These are phyloP conservation scores for Drosophila ohnishii DNA, from an alignment of 1,140 invertebrate species.

Conservation along the genomic window DNA sequence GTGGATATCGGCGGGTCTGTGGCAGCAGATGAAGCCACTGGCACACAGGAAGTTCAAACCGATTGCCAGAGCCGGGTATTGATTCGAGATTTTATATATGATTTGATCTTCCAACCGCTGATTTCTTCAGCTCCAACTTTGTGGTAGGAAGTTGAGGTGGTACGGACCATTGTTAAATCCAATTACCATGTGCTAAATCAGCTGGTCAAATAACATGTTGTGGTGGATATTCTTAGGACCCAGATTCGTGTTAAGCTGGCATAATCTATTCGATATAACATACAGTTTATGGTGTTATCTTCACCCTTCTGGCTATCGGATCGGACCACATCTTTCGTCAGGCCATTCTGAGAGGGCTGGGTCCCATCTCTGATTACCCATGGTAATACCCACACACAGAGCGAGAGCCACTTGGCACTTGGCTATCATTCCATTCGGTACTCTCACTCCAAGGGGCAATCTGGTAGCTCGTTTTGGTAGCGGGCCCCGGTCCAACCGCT, in stretches of 20 bases:
- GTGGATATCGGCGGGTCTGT: constrained; percentile 16
- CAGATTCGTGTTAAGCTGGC: not conserved
- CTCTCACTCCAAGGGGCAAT: constrained; percentile 37
- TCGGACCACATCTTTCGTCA: constrained; percentile 7
- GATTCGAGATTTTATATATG: constrained; percentile 28
- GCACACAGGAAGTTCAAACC: constrained; percentile 70
- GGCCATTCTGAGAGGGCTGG: constrained; percentile 14
- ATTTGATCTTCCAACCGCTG: constrained; percentile 13
- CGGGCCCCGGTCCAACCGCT: constrained; percentile 43
- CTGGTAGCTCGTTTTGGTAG: constrained; percentile 60
- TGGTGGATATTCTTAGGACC: not conserved
- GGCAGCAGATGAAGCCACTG: constrained; percentile 29
- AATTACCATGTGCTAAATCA: not conserved
- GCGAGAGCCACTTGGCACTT: constrained; percentile 46
- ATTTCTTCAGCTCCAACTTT: constrained; percentile 11
- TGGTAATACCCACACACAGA: constrained; percentile 55
- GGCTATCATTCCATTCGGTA: constrained; percentile 47
- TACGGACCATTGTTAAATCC: not conserved
- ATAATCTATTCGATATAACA: not conserved
- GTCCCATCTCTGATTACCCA: constrained; percentile 59
- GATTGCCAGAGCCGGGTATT: constrained; percentile 39
- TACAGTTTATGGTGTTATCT: not conserved
- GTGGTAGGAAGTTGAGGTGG: constrained; percentile 3
- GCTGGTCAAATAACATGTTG: not conserved
- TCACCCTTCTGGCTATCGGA: constrained; percentile 4